Conservation (phyloP, 2,113 vertebrate species). For the Fulmarus glacialis region DNA sequence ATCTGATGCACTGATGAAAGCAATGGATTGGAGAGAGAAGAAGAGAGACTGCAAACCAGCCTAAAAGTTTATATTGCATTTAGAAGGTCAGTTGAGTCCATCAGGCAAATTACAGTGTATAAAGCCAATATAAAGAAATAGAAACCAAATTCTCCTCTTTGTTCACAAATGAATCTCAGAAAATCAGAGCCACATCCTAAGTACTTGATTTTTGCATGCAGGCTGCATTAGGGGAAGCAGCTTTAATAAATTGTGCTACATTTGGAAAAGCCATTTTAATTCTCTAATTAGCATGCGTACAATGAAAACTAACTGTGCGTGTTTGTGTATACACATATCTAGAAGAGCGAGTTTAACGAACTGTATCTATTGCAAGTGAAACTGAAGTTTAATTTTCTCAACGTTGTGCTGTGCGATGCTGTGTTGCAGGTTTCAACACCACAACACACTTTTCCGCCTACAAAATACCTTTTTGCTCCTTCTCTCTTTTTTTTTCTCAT, state of each 20-base stretch:
- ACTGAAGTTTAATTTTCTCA: background rate
- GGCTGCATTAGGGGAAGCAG: background rate
- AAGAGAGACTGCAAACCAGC: background rate
- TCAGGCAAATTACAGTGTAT: background rate
- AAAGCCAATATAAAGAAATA: background rate
- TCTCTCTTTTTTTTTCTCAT: background rate
- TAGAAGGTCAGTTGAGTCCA: background rate
- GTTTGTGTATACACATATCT: background rate
- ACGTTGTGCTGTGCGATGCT: background rate
- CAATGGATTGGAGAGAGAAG: background rate
- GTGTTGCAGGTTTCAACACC: background rate
- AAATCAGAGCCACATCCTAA: background rate
- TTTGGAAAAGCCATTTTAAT: conserved; percentile 21
- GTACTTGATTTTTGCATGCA: background rate
- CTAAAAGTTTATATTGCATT: background rate
- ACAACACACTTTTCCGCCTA: background rate
- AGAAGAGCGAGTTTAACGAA: background rate
- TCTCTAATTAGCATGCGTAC: background rate
- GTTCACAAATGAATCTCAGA: background rate
- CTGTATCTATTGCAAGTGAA: background rate
- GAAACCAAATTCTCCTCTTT: background rate
- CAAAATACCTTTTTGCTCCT: background rate
- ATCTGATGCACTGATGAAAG: background rate
- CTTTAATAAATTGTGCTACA: background rate
- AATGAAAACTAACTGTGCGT: background rate